Conservation (phyloP, 2,797 vertebrate genomes). For the Rhabdomys pumilio region DNA sequence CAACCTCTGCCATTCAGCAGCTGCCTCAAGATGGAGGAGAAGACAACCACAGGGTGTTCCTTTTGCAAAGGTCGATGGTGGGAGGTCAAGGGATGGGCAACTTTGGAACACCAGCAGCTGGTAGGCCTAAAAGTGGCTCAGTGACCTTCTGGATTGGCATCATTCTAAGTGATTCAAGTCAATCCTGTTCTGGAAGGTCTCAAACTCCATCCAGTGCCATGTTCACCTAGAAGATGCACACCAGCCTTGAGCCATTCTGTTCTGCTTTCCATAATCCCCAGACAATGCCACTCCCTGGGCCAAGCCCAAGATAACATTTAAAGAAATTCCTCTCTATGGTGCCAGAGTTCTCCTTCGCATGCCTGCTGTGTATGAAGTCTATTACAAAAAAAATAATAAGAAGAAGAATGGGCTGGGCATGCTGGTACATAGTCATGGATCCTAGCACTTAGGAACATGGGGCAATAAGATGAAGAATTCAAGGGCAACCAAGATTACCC, state of each 20-base stretch:
- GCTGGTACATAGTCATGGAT: background rate
- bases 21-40: background rate
- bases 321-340: background rate
- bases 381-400: background rate
- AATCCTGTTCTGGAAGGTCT: background rate
- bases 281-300: background rate
- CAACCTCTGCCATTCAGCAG: background rate
- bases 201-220: background rate
- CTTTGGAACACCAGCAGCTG: background rate
- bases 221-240: background rate
- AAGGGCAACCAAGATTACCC: background rate
- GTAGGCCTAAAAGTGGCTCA: background rate
- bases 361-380: background rate
- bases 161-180: background rate
- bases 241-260: background rate
- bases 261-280: background rate
- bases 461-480: background rate
- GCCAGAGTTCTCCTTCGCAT: background rate
- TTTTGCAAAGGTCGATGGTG: background rate
- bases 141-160: background rate
- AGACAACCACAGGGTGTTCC: background rate
- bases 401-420: background rate
- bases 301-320: background rate
- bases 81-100: fast-evolving
- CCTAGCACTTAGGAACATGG: background rate